Evolutionary conservation across 2,888 invertebrate genomes (phyloP), one percentile per base, ranked within the genome.

Genomic region (Cosmia trapezina): DNA sequence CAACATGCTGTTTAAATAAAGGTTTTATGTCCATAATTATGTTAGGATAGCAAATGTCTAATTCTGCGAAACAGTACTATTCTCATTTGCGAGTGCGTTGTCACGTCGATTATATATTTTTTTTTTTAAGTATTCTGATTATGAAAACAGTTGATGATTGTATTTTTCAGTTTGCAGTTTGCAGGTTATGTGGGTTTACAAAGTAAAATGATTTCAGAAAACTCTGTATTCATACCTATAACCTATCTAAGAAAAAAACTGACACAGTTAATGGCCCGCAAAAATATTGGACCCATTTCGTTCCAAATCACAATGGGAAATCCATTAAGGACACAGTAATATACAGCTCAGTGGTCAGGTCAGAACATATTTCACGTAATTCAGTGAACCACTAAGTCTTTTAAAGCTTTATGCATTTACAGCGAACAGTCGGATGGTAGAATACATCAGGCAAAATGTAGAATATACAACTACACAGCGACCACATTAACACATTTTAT

Each of bases 361-460:
- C 60, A 61, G 45, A 37, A 41, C 65, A 74, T 73, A 78, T 76
- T 75, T 75, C 73, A 62, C 28, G 19, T 62, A 63, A 70, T 66
- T 76, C 72, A 73, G 80, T 81, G 83, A 83, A 76, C 74, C 78
- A 33, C 77, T 75, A 81, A 83, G 74, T 61, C 70, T 82, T 72
- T 87, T 80, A 88, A 89, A 88, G 86, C 87, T 86, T 85, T 73
- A 86, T 83, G 67, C 78, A 78, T 81, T 83, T 81, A 66, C 64
- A 59, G 59, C 66, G 76, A 76, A 71, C 66, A 67, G 67, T 67
- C 54, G 65, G 56, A 65, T 49, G 59, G 64, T 77, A 76, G 51
- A 80, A 77, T 37, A 49, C 73, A 78, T 77, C 64, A 62, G n/a
- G 54, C 59, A 81, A 19, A 83, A 83, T 68, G 70, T 53, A 43